These are phyloP conservation scores for Trichechus manatus DNA, from an alignment of 2,113 vertebrate genomes.

Conservation along the genomic window DNA sequence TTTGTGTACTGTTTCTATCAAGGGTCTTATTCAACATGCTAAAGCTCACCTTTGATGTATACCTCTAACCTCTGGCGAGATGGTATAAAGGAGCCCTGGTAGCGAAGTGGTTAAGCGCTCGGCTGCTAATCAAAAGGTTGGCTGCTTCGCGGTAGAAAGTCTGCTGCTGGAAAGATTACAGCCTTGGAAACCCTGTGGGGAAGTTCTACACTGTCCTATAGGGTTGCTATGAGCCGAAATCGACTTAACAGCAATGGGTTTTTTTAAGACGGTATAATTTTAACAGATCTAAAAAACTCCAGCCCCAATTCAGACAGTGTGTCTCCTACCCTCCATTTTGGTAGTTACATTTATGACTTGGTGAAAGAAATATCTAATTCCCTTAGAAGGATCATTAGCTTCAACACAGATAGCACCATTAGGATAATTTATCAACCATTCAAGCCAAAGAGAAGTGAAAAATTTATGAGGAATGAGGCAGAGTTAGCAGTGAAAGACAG, in stretches of 20 bases:
- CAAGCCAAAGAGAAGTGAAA: slow-evolving; percentile 31
- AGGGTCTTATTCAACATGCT: neutral
- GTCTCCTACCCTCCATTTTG: neutral
- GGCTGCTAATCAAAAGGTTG: neutral
- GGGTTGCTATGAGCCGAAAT: neutral
- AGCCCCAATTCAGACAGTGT: neutral
- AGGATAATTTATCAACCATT: slow-evolving; percentile 55
- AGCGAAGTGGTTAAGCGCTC: neutral
- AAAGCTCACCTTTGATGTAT: neutral
- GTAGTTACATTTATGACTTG: neutral
- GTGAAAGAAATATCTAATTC: slow-evolving; percentile 47
- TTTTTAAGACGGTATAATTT: neutral
- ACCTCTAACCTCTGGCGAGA: neutral
- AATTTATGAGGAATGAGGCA: neutral
- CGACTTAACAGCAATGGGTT: neutral
- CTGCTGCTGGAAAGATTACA: neutral
- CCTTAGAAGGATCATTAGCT: slow-evolving; percentile 47
- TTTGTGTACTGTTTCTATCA: neutral
- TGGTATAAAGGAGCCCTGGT: neutral
- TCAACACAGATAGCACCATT: slow-evolving; percentile 45
- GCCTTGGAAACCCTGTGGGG: neutral
- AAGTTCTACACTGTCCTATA: neutral
- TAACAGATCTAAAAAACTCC: neutral
- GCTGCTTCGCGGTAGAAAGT: neutral
- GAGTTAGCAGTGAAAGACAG: neutral